Evolutionary conservation across 2,797 vertebrate species (phyloP), one percentile per base, ranked within the genome.

Genomic region (Ctenopoma multispine): DNA sequence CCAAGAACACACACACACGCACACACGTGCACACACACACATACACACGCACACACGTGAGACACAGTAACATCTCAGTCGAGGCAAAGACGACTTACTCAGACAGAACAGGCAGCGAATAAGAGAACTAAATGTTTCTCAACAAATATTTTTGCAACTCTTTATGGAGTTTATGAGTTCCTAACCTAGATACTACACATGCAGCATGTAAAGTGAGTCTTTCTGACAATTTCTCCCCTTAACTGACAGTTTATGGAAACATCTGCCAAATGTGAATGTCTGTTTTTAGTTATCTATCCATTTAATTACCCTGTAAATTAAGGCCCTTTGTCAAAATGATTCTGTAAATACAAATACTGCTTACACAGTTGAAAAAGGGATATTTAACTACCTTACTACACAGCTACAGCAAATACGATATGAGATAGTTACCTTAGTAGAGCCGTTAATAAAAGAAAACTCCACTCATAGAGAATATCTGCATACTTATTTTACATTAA

Each of bases 1-100:
- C 90, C 92, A 92, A 89, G 84, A 87, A 81, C 71, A 72, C 53
- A 60, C 64, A 63, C 75, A 56, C 50, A 47, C 75, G 55, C 54
- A 41, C 41, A 47, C 40, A 61, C 44, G 40, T 50, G 55, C 66
- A 47, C 66, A 70, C 14, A 51, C 63, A 40, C 47, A 63, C 51
- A 72, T 40, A 46, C 64, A 47, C 44, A 43, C 72, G 20, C 63
- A 56, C 49, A 44, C 7, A 7, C 29, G 29, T 7, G 67, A 57
- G 63, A 74, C 63, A 85, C 75, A 82, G 21, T 69, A 72, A 77
- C 71, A 70, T 71, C 77, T 69, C 74, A 74, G 70, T 20, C 12
- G 43, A 85, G 50, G 87, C 70, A 84, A 82, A 86, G 69, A 73
- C 20, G n/a, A 72, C 58, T 72, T 64, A 62, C 76, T 83, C 76